These are phyloP conservation scores for Girardia tigrina DNA, from an alignment of 2,888 invertebrate genomes.

Conservation along the genomic window DNA sequence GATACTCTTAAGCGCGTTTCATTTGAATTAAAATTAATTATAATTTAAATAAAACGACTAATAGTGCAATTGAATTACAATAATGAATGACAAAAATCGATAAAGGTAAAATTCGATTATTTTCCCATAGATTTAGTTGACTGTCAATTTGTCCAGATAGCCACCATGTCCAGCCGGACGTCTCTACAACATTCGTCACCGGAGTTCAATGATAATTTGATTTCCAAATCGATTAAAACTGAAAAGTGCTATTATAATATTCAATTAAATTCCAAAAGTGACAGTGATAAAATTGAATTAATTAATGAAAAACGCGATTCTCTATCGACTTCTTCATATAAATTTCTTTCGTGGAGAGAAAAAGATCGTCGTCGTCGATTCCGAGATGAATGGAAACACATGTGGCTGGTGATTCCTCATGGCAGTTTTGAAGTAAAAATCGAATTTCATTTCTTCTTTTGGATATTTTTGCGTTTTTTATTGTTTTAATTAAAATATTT, in stretches of 20 bases:
- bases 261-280: slow-evolving; percentile 5
- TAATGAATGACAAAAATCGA: not conserved
- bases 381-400: slow-evolving; percentile 36
- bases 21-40: not conserved
- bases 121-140: not conserved
- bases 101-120: not conserved
- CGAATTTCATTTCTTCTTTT: not conserved
- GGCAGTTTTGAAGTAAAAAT: slow-evolving; percentile 34
- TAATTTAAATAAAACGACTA: slow-evolving; percentile 5
- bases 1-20: slow-evolving; percentile 20
- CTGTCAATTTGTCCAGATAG: not conserved
- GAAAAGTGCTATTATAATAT: slow-evolving; percentile 5
- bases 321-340: slow-evolving; percentile 30
- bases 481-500: too few relatives aligned
- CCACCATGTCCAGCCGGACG: not conserved
- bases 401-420: slow-evolving; percentile 37
- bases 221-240: slow-evolving; percentile 19
- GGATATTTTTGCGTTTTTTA: not conserved
- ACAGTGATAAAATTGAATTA: not conserved
- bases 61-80: not conserved
- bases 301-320: not conserved
- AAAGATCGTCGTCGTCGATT: slow-evolving; percentile 34
- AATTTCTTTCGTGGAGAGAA: slow-evolving; percentile 35
- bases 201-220: not conserved
- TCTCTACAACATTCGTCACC: not conserved